phyloP scores from a whole-genome alignment of 2,888 invertebrate species.

The Drosophila mimica region DNA sequence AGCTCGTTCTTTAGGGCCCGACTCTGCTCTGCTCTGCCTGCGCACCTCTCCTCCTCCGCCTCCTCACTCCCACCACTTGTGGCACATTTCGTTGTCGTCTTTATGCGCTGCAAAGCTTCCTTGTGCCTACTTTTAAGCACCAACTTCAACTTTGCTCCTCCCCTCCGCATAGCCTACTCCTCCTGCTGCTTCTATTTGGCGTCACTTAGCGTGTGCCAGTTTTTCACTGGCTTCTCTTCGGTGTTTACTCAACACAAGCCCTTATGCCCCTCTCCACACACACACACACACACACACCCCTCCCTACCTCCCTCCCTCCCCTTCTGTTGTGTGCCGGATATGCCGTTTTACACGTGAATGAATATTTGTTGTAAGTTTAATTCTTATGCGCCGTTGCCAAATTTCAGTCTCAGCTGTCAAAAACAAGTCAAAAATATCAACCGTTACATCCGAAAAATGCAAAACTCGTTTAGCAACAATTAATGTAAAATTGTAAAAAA shows the following conservation, averaged over 20 bases:
- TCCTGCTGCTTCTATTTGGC: conserved; percentile 28
- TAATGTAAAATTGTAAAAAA: conserved; percentile 58
- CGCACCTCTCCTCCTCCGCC: conserved; percentile 18
- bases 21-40: conserved; percentile 1
- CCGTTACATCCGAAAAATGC: conserved; percentile 36
- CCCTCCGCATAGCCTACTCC: not conserved
- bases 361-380: conserved; percentile 54
- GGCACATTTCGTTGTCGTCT: conserved; percentile 62
- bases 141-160: conserved; percentile 1
- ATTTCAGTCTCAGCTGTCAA: conserved; percentile 48
- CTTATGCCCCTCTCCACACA: not conserved
- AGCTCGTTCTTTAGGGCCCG: conserved; percentile 17
- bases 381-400: conserved; percentile 53
- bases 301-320: conserved; percentile 23
- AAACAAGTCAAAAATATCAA: conserved; percentile 45
- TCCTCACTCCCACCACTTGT: conserved; percentile 53
- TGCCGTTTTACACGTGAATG: conserved; percentile 82
- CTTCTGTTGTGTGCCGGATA: conserved; percentile 66
- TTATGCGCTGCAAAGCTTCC: conserved; percentile 64
- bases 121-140: conserved; percentile 63
- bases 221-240: conserved; percentile 75
- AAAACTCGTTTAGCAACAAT: conserved; percentile 64
- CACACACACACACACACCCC: conserved; percentile 3
- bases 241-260: conserved; percentile 61
- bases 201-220: conserved; percentile 75